These are phyloP conservation scores for Lottia gigantea DNA, from an alignment of 2,888 invertebrate species.

Conservation along the genomic window DNA sequence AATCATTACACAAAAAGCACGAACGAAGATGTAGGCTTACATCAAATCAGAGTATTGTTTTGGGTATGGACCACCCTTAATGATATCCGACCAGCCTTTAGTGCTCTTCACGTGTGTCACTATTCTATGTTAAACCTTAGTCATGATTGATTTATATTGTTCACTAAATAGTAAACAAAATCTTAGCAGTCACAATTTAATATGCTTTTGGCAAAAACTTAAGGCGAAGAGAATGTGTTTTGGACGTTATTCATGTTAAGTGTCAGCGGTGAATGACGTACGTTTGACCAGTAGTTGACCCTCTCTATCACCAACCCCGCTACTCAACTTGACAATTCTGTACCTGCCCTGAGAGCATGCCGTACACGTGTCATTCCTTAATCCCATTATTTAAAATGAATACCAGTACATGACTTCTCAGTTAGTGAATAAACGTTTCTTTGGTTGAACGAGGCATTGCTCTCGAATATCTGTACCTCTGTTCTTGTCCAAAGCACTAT, in stretches of 20 bases:
- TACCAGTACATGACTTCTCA: not conserved
- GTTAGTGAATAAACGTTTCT: too few relatives aligned
- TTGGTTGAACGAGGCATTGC: too few relatives aligned
- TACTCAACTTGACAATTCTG: not conserved
- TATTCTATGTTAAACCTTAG: not conserved
- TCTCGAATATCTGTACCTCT: too few relatives aligned
- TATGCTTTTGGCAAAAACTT: too few relatives aligned
- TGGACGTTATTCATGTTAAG: not conserved
- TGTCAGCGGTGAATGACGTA: not conserved
- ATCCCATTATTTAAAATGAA: not conserved
- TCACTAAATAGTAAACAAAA: not conserved
- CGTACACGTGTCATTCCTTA: slow-evolving; percentile 5
- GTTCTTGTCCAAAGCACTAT: too few relatives aligned
- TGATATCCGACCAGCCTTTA: not conserved
- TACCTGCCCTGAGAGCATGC: not conserved
- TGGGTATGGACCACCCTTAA: not conserved
- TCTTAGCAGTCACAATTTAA: too few relatives aligned
- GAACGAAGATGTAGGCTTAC: too few relatives aligned
- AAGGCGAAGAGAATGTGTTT: too few relatives aligned
- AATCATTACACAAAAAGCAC: too few relatives aligned
- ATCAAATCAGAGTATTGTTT: not conserved
- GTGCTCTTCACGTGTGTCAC: not conserved
- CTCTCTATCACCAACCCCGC: not conserved
- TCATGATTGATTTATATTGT: not conserved
- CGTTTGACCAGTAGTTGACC: not conserved